phyloP scores from a whole-genome alignment of 2,797 vertebrate species.

The Benthosema pterotum region DNA sequence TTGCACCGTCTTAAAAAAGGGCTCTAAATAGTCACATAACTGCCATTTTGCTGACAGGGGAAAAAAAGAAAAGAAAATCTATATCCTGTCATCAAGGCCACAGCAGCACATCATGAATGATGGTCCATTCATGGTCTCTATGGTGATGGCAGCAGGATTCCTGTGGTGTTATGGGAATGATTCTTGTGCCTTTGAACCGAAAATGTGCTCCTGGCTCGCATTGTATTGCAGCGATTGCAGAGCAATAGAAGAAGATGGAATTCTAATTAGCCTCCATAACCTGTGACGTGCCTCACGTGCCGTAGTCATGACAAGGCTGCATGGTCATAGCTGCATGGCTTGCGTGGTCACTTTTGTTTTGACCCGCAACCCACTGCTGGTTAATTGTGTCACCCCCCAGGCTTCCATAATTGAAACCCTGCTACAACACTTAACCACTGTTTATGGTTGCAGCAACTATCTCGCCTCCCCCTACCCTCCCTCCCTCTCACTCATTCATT shows the following conservation, averaged over 20 bases:
- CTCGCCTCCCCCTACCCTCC: neutral
- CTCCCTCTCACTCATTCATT: too few species aligned
- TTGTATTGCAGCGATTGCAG: slow-evolving; percentile 42
- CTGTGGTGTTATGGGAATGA: slow-evolving; percentile 11
- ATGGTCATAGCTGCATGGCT: slow-evolving; percentile 11
- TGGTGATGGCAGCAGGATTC: slow-evolving; percentile 41
- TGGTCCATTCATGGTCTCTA: slow-evolving; percentile 40
- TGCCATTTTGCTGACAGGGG: neutral
- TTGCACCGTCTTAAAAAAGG: neutral
- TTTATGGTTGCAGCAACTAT: neutral
- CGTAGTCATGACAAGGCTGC: slow-evolving; percentile 15
- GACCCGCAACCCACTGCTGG: neutral
- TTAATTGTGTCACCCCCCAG: slow-evolving; percentile 14
- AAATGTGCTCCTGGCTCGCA: neutral
- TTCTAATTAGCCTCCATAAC: slow-evolving; percentile 30
- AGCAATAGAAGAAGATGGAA: slow-evolving; percentile 23
- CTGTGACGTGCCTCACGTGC: neutral
- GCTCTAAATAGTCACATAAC: neutral
- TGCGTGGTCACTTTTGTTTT: slow-evolving; percentile 18
- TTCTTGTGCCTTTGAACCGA: slow-evolving; percentile 37
- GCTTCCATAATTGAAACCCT: slow-evolving; percentile 13
- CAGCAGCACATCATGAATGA: slow-evolving; percentile 10
- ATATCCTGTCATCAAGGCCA: slow-evolving; percentile 1
- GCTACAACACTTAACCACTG: slow-evolving; percentile 1
- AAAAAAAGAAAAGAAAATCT: neutral